Evolutionary conservation across 2,113 vertebrate genomes (phyloP).

Genomic region (Oryzias javanicus): DNA sequence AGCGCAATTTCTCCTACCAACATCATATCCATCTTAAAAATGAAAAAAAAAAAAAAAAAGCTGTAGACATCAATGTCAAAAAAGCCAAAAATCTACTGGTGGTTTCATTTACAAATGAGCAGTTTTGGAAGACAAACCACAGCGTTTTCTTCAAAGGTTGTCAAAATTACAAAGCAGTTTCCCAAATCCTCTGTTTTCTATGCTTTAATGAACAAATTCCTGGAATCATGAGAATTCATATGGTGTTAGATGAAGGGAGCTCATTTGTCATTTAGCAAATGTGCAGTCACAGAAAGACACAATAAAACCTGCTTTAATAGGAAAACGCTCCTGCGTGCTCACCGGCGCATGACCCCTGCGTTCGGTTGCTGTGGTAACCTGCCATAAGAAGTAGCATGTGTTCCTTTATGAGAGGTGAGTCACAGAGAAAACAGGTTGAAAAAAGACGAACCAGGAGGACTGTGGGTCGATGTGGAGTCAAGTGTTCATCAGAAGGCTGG

Average conservation of each 20-base stretch:
- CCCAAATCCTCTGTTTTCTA: too few relatives aligned
- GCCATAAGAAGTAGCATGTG: conserved; percentile 29
- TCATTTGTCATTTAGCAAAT: background rate
- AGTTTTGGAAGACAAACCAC: too few relatives aligned
- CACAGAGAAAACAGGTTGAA: conserved; percentile 25
- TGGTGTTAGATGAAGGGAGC: background rate
- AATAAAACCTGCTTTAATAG: conserved; percentile 58
- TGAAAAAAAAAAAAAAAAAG: too few relatives aligned
- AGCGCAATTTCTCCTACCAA: too few relatives aligned
- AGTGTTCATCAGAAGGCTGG: background rate
- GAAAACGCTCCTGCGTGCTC: conserved; percentile 55
- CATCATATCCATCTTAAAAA: too few relatives aligned
- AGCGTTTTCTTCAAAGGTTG: too few relatives aligned
- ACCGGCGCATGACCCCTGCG: conserved; percentile 40
- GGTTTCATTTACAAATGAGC: too few relatives aligned
- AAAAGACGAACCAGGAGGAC: conserved; percentile 41
- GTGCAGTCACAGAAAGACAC: conserved; percentile 12
- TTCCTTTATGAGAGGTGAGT: conserved; percentile 34
- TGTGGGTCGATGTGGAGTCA: conserved; percentile 12
- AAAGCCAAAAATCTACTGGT: too few relatives aligned
- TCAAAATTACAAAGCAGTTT: too few relatives aligned
- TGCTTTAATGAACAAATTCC: too few relatives aligned
- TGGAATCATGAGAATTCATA: too few relatives aligned
- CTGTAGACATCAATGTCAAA: too few relatives aligned
- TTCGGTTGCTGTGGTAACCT: conserved; percentile 56